A percentile compares a stretch with the other conserved stretches of the same genome.
Evolutionary conservation across 1,140 invertebrate species (phyloP).

Genomic region (Halesus radiatus): DNA sequence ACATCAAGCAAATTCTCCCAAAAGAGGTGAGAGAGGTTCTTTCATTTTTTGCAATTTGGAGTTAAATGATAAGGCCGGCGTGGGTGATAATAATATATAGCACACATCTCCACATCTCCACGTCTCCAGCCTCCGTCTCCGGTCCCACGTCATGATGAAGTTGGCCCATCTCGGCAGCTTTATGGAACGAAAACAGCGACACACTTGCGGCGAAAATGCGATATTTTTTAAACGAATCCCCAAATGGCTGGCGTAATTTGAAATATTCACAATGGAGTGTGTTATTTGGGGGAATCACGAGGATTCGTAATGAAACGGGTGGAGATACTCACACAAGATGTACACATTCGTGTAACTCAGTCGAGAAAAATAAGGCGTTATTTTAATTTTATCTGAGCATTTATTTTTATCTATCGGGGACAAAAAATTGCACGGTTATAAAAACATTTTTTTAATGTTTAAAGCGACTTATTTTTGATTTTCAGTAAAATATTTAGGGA

Average conservation of each 20-base stretch:
- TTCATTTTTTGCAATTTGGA: conserved; percentile 36
- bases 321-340: conserved; percentile 17
- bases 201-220: conserved; percentile 25
- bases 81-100: conserved; percentile 34
- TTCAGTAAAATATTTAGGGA: no score
- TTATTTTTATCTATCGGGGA: no score
- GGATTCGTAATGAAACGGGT: conserved; percentile 12
- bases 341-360: not conserved
- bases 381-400: no score
- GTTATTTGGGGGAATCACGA: conserved; percentile 15
- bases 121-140: not conserved
- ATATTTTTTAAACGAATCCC: conserved; percentile 39
- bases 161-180: not conserved
- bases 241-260: conserved; percentile 38
- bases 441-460: no score
- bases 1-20: no score
- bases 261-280: conserved; percentile 36
- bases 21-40: conserved; percentile 12
- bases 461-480: no score
- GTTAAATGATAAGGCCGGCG: conserved; percentile 44
- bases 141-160: not conserved
- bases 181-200: not conserved
- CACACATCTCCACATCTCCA: conserved; percentile 26
- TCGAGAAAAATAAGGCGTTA: not conserved
- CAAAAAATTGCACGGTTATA: no score